phyloP scores from a whole-genome alignment of 2,797 vertebrate genomes.

The Momotus momota region DNA sequence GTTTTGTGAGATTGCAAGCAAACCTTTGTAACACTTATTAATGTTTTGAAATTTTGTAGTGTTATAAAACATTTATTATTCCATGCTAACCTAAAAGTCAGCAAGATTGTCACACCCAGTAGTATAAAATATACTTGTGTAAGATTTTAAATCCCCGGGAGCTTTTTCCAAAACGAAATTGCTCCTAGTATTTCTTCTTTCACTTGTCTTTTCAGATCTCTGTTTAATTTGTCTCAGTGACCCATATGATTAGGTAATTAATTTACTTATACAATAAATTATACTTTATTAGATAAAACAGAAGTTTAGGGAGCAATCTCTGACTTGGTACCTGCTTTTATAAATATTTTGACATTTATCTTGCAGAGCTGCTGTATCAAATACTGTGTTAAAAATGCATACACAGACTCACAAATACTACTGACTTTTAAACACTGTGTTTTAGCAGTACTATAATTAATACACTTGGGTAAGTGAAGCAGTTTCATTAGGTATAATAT shows the following conservation, averaged over 20 bases:
- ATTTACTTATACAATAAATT: not conserved
- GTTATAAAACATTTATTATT: not conserved
- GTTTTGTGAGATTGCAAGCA: conserved; percentile 8
- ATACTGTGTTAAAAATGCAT: not conserved
- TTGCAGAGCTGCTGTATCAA: not conserved
- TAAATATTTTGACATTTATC: not conserved
- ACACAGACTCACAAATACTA: not conserved
- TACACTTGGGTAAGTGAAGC: not conserved
- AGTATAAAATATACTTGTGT: not conserved
- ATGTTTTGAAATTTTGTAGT: not conserved
- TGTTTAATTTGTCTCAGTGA: not conserved
- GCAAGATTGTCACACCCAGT: not conserved
- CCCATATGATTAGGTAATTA: not conserved
- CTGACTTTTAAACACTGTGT: not conserved
- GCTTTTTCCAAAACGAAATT: not conserved
- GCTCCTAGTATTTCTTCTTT: not conserved
- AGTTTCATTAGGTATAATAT: not conserved
- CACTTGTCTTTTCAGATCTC: not conserved
- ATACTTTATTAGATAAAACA: not conserved
- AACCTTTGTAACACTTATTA: conserved; percentile 15
- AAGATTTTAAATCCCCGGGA: not conserved
- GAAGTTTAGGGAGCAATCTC: not conserved
- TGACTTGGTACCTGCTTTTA: not conserved
- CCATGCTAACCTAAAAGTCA: not conserved
- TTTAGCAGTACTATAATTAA: not conserved